Conservation (phyloP, 2,888 invertebrate species). For the Clusia tigrina region DNA sequence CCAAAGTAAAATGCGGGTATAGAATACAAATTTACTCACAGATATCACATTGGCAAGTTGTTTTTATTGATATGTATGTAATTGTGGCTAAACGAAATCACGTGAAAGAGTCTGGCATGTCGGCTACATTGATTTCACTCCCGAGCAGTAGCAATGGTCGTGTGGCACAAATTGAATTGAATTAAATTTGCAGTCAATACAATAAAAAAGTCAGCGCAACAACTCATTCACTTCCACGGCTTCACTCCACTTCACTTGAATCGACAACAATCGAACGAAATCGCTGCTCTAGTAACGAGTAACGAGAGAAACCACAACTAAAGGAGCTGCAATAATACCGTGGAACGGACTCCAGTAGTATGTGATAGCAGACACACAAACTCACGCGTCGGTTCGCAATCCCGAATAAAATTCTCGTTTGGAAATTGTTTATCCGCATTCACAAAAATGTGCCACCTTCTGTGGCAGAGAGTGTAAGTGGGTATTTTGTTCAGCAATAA, state of each 20-base stretch:
- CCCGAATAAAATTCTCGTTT: background rate
- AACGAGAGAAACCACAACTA: background rate
- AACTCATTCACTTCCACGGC: slow-evolving; percentile 6
- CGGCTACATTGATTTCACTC: too few relatives aligned
- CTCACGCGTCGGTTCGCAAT: background rate
- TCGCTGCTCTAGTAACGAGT: background rate
- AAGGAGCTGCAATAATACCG: background rate
- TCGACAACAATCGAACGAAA: slow-evolving; percentile 14
- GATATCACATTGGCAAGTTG: too few relatives aligned
- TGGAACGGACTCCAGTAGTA: background rate
- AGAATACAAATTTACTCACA: too few relatives aligned
- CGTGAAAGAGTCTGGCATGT: too few relatives aligned
- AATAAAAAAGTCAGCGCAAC: too few relatives aligned
- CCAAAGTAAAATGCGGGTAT: too few relatives aligned
- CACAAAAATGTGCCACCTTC: slow-evolving; percentile 14
- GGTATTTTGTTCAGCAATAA: background rate
- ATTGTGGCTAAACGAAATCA: too few relatives aligned
- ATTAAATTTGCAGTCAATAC: slow-evolving; percentile 46
- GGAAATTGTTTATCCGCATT: slow-evolving; percentile 2
- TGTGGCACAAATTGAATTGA: slow-evolving; percentile 48
- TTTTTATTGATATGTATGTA: too few relatives aligned
- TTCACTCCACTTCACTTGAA: slow-evolving; percentile 38
- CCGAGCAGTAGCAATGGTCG: too few relatives aligned
- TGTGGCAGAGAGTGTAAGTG: background rate
- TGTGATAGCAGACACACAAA: too few relatives aligned